Conservation (phyloP, 2,113 vertebrate species). For the Myrmophylax atrothorax region DNA sequence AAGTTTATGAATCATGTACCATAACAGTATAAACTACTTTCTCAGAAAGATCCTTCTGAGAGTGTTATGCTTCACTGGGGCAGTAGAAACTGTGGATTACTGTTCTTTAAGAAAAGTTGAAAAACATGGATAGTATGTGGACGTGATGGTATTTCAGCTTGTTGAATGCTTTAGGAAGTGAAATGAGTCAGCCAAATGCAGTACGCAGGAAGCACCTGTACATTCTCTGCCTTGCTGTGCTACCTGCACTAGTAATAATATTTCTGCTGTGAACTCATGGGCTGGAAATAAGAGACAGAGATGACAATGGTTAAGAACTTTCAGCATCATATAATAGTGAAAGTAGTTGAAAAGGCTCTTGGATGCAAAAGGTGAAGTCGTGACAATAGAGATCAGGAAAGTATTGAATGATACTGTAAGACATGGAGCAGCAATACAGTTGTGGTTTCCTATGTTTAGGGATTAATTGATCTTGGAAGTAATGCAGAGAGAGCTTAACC, state of each 20-base stretch:
- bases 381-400: background rate
- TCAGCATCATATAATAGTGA: background rate
- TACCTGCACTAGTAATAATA: background rate
- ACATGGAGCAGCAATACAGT: background rate
- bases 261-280: background rate
- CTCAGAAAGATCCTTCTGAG: background rate
- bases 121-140: background rate
- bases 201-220: background rate
- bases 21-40: background rate
- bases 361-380: background rate
- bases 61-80: background rate
- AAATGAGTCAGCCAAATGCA: background rate
- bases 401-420: background rate
- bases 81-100: background rate
- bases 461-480: background rate
- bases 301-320: background rate
- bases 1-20: background rate
- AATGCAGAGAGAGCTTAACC: background rate
- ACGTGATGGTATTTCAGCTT: background rate
- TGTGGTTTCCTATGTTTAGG: background rate
- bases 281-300: background rate
- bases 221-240: background rate
- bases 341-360: background rate
- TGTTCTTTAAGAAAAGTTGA: background rate
- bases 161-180: background rate